Percentiles rank a stretch among this genome's conserved stretches.
These are phyloP conservation scores for Phyllostomus discolor DNA, from an alignment of 2,113 vertebrate genomes.

Conservation along the genomic window DNA sequence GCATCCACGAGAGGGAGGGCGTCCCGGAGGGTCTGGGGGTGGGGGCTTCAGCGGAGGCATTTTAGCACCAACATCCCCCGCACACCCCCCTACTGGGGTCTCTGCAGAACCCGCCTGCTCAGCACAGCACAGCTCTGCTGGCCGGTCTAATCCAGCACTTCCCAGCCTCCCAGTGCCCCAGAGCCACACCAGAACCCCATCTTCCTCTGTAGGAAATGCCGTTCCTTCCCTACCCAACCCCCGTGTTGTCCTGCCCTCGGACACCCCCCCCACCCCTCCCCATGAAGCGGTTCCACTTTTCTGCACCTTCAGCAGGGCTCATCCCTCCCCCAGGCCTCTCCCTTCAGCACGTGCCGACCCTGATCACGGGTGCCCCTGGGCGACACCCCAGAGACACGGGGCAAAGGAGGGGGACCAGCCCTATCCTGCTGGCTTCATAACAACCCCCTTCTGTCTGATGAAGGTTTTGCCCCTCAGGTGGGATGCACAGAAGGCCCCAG, in stretches of 20 bases:
- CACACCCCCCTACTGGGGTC: background rate
- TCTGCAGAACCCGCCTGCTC: background rate
- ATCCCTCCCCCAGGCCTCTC: background rate
- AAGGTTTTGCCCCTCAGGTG: background rate
- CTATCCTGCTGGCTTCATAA: background rate
- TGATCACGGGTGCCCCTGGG: background rate
- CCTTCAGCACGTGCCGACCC: background rate
- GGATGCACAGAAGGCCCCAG: background rate
- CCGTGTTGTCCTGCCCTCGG: background rate
- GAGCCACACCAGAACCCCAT: fast-evolving
- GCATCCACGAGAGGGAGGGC: background rate
- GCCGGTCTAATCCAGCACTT: background rate
- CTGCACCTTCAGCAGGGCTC: background rate
- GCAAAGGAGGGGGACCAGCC: background rate
- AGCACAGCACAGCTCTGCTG: background rate
- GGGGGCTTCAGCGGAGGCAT: background rate
- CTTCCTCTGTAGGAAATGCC: background rate
- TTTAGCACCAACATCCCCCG: background rate
- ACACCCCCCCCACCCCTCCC: background rate
- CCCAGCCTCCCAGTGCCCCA: background rate
- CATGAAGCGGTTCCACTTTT: background rate
- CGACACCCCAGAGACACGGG: background rate
- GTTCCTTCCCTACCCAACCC: background rate
- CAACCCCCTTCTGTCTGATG: background rate
- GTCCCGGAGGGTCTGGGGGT: background rate